Evolutionary conservation across 2,888 invertebrate species (phyloP), one percentile per base, ranked within the genome.

Genomic region (Archips crataeganus): DNA sequence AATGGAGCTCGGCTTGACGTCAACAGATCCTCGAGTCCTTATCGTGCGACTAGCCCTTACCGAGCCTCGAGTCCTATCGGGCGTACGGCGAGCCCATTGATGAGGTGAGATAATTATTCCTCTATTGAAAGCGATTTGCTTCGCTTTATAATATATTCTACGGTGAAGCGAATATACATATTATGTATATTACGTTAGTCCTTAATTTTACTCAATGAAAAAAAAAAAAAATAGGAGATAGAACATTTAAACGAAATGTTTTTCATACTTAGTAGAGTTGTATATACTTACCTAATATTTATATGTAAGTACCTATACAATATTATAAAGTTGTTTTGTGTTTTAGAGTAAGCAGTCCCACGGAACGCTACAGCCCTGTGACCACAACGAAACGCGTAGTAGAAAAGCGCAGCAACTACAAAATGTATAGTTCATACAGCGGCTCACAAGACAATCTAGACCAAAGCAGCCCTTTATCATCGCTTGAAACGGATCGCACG

Each of bases 61-160:
- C 90, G 78, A 85, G 90, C 83, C 81, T 93, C 90, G 75, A 95
- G 91, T 82, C 95, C 87, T 3, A 86, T 90, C 83, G 95, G 84
- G 79, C 94, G 90, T 82, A 95, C 88, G 2, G 85, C 95, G 2
- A 96, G 95, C 79, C 96, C 96, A 5, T 90, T 95, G 75, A 87
- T 94, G 69, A 95, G 95, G 78, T 94, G 90, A 79, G 90, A 34
- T 23, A 11, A 13, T n/a, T 9, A 2, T 2, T 34, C n/a, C 77
- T 94, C 95, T 93, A 0, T 90, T 93, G 63, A 95, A 95, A 78
- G 95, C 96, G 81, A 93, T 93, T 85, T 32, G 10, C 32, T 57
- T 23, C 23, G 8, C 9, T 0, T 4, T 5, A 9, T 32, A 57
- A 23, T 32, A 57, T 36, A n/a, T n/a, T n/a, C n/a, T n/a, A n/a